A percentile compares a stretch with the other conserved stretches of the same genome.
phyloP scores from a whole-genome alignment of 1,140 invertebrate genomes.

The Drosophila sucinea region DNA sequence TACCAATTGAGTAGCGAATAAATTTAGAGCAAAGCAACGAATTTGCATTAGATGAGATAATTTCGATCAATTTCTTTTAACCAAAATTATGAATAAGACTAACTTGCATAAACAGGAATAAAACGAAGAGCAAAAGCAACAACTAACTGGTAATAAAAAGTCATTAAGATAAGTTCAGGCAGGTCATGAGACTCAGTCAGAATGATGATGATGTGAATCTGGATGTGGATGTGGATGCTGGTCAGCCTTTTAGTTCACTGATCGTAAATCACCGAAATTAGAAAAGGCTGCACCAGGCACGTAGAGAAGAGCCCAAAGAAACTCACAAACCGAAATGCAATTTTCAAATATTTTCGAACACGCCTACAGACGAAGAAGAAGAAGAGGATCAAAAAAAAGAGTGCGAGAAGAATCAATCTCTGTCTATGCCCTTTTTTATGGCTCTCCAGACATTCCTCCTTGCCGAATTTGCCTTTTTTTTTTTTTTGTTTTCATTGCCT shows the following conservation, averaged over 20 bases:
- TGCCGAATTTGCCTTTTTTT: conserved; percentile 15
- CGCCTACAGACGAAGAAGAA: conserved; percentile 22
- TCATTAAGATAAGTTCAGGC: conserved; percentile 76
- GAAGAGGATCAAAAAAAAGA: conserved; percentile 16
- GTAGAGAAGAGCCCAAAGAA: conserved; percentile 13
- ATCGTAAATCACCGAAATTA: conserved; percentile 73
- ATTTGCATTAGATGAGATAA: neutral
- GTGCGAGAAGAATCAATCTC: conserved; percentile 2
- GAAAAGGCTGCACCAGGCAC: conserved; percentile 47
- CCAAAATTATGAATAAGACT: too few relatives aligned
- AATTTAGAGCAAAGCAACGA: neutral
- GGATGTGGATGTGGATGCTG: conserved; percentile 10
- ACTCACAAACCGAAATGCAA: conserved; percentile 29
- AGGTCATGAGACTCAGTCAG: conserved; percentile 71
- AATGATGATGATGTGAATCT: conserved; percentile 18
- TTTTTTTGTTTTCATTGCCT: neutral
- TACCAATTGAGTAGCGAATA: neutral
- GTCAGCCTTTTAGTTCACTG: conserved; percentile 11
- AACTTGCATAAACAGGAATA: conserved; percentile 24
- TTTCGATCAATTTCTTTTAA: too few relatives aligned
- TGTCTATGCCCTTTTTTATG: neutral
- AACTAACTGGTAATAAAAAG: conserved; percentile 60
- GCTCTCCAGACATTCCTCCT: neutral
- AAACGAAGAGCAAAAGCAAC: conserved; percentile 25
- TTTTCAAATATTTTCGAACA: conserved; percentile 59